Evolutionary conservation across 2,888 invertebrate genomes (phyloP), one percentile per base, ranked within the genome.

Genomic region (Phengaris arion): DNA sequence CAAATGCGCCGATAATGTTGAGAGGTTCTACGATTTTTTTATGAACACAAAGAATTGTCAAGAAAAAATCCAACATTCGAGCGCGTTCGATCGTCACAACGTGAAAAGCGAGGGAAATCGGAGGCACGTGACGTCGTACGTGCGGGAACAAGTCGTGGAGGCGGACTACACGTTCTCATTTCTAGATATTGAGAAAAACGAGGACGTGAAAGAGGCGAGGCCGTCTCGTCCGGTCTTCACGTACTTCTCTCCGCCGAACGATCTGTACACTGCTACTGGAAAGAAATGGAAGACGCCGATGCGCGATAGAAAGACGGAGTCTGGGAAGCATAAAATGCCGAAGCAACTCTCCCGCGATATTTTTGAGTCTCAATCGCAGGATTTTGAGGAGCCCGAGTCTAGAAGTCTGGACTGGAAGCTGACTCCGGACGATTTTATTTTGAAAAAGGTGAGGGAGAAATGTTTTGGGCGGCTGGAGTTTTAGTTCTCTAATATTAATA

Each of bases 331-430:
- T 6, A 85, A 84, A 75, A 69, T 80, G 0, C 80, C 85, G 2
- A 84, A 84, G 12, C 89, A 86, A 68, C 83, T 83, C 77, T 93
- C 92, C n/a, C 84, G 87, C 77, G 92, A 93, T 79, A 76, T 93
- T 22, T 93, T 93, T 77, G 92, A 91, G 57, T 90, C 92, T 2
- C 89, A 89, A 77, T 89, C 91, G 35, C 90, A 89, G 76, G 90
- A 91, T 8, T 78, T 82, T 5, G 88, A 88, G 6, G 89, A 89
- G 35, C 77, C 78, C 5, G 85, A 86, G 68, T 77, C 83, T 2
- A 86, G 81, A 68, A 81, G 83, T 75, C 79, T 86, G 51, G 86
- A 90, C 77, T 90, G 90, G 89, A 89, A 87, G 78, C 80, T 90
- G 51, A 89, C 88, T 52, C 90, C 89, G 6, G 87, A 90, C 72